Conservation (phyloP, 2,888 invertebrate genomes). For the Sisyra nigra region DNA sequence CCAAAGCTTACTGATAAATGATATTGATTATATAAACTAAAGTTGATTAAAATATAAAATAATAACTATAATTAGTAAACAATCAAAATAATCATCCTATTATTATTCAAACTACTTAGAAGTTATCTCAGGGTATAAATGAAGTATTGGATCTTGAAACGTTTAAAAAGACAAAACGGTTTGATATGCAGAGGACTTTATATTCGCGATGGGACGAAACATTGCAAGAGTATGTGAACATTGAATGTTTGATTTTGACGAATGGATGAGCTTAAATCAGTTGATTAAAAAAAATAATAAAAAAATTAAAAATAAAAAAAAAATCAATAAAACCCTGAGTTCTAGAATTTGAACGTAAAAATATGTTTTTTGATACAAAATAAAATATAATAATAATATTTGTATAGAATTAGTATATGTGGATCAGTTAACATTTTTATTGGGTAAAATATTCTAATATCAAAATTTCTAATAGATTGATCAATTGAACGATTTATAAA, state of each 20-base stretch:
- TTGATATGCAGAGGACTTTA: too few relatives aligned
- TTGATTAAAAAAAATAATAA: neutral
- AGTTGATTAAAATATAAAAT: neutral
- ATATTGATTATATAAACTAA: neutral
- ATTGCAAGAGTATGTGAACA: neutral
- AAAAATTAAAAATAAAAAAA: neutral
- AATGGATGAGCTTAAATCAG: neutral
- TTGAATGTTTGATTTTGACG: neutral
- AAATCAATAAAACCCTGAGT: neutral
- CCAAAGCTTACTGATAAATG: neutral
- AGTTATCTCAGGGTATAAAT: slow-evolving; percentile 3
- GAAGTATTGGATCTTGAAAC: neutral
- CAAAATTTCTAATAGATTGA: neutral
- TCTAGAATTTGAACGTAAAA: neutral
- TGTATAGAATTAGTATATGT: neutral
- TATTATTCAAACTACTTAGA: neutral
- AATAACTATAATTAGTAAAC: neutral
- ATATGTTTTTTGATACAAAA: too few relatives aligned
- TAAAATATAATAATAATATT: neutral
- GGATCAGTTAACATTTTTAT: neutral
- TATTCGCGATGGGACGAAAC: too few relatives aligned
- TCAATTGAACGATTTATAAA: neutral
- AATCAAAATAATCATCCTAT: neutral
- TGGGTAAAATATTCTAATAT: neutral
- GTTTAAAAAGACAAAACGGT: too few relatives aligned